Base-by-base conservation (phyloP, 2,113 vertebrate species). In the Pyxicephalus adspersus region DNA sequence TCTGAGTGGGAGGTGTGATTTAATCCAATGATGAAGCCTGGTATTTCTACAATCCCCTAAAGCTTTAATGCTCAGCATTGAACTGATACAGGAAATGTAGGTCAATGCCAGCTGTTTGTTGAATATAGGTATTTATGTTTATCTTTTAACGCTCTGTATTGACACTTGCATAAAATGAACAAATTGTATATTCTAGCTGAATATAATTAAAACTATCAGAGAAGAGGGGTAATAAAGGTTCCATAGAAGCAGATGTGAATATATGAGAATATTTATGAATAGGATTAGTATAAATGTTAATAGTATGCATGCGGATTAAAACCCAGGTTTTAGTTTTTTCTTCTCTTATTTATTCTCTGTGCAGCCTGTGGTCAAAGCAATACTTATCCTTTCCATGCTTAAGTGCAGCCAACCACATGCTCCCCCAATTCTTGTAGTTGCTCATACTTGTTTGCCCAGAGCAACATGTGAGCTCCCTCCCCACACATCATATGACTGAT, bases 1-100 rank as follows among this genome's bases (percentile, higher is more conserved):
- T 79, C 65, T 29, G 34, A 68, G 64, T 67, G 77, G 77, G 77
- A 79, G 77, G 77, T 68, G 77, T 68, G 77, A 68, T 55, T 45
- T 79, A 79, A 79, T 79, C 77, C 77, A 79, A 68, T 79, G 77
- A 79, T 79, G 64, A 54, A 81, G 68, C 29, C 68, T 74, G 79
- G 79, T 64, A 74, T 81, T 81, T 81, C 60, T 74, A 34, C 79
- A 81, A 81, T 81, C 68, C 79, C 60, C 50, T 81, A 65, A 81
- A 81, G 79, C 79, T 81, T 54, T 79, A 73, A 65, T 55, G 68
- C 79, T 73, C n/a, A 81, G 60, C 45, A 34, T 81, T 74, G 26
- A 19, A 74, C 68, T 64, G 79, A 81, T 81, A 81, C 68, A 55
- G 64, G 79, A 51, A 81, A 81, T 81, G 58, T 81, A 81, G 79